phyloP scores from a whole-genome alignment of 2,797 vertebrate species.

The Sciurus carolinensis region DNA sequence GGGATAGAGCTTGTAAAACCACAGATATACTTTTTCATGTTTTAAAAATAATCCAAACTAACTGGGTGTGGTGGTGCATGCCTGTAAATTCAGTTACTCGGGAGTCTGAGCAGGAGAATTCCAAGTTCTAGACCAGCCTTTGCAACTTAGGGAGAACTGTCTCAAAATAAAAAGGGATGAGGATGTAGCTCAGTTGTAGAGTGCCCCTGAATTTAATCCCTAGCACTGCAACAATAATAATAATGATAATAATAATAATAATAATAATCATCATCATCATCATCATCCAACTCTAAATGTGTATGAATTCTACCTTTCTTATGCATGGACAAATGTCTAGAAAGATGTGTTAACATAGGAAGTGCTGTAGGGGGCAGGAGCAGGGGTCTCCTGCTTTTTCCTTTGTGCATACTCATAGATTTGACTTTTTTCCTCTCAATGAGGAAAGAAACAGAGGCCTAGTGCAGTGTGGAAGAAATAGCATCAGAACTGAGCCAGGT shows the following conservation, averaged over 20 bases:
- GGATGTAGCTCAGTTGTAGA: background rate
- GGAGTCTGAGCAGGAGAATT: too few relatives aligned
- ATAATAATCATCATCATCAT: too few relatives aligned
- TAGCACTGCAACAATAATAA: background rate
- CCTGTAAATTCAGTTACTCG: background rate
- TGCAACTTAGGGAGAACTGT: too few relatives aligned
- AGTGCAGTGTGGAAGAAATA: background rate
- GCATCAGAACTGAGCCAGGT: background rate
- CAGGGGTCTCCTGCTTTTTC: background rate
- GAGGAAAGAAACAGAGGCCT: background rate
- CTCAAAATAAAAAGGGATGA: too few relatives aligned
- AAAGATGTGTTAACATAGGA: background rate
- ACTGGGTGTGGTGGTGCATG: background rate
- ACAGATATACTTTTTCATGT: background rate
- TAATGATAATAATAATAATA: too few relatives aligned
- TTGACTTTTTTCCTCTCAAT: background rate
- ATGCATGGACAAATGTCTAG: background rate
- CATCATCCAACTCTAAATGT: background rate
- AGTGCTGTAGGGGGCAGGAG: background rate
- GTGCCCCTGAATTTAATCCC: background rate
- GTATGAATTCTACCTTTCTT: constrained; percentile 15
- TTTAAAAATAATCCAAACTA: background rate
- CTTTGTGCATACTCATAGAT: background rate
- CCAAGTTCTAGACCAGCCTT: too few relatives aligned
- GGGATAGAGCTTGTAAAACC: background rate